Evolutionary conservation across 1,140 invertebrate genomes (phyloP).

Genomic region (Coptotermes formosanus): DNA sequence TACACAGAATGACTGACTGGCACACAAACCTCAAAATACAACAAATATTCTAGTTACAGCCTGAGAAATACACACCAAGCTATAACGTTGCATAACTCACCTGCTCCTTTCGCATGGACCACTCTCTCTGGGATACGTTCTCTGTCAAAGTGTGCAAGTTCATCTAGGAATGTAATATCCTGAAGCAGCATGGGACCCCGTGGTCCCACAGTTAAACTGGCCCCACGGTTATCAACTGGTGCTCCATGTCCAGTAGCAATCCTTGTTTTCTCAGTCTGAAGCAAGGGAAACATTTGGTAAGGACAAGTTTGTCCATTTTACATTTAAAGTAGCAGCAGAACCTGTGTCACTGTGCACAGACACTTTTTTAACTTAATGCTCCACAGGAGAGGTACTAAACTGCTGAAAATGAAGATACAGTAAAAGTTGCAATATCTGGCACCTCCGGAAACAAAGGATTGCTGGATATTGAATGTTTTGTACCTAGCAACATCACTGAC

Average conservation of each 20-base stretch:
- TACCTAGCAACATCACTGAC: too few relatives aligned
- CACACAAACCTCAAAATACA: too few relatives aligned
- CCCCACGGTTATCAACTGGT: slow-evolving; percentile 77
- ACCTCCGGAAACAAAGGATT: too few relatives aligned
- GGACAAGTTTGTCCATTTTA: background rate
- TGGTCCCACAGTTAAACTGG: slow-evolving; percentile 79
- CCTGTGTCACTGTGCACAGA: background rate
- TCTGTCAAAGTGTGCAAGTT: slow-evolving; percentile 83
- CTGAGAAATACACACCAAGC: too few relatives aligned
- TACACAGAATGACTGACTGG: too few relatives aligned
- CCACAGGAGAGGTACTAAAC: background rate
- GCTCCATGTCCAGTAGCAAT: slow-evolving; percentile 71
- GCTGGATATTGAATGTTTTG: too few relatives aligned
- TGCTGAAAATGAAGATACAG: background rate
- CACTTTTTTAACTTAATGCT: background rate
- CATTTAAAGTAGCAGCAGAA: background rate
- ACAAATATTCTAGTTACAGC: too few relatives aligned
- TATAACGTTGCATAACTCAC: slow-evolving; percentile 43
- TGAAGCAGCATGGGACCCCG: slow-evolving; percentile 85
- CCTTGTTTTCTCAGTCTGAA: slow-evolving; percentile 49
- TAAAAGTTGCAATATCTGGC: background rate
- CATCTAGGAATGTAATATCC: slow-evolving; percentile 83
- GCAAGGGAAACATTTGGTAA: slow-evolving; percentile 32
- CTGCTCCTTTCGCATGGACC: slow-evolving; percentile 96
- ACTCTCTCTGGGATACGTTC: slow-evolving; percentile 97